phyloP scores from a whole-genome alignment of 92 coral and sea anemone species.

The Umimayanthus kanabou region DNA sequence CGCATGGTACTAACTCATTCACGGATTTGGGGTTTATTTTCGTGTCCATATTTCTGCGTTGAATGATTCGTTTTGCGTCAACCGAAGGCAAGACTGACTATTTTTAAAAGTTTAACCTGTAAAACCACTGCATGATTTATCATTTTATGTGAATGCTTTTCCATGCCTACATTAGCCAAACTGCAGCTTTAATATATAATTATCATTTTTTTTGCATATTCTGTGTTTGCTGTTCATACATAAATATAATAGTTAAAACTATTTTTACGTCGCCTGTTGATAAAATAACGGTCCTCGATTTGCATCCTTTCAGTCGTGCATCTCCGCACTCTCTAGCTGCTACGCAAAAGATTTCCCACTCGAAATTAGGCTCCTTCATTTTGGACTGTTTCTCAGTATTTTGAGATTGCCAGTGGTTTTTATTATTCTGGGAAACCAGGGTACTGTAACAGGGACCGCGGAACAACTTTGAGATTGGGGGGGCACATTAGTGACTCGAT shows the following conservation, averaged over 20 bases:
- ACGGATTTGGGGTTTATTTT: background rate
- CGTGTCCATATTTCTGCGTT: background rate
- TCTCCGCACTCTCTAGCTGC: no score
- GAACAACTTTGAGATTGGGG: no score
- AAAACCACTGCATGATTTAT: background rate
- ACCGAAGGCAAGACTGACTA: background rate
- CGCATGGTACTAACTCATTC: background rate
- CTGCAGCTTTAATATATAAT: background rate
- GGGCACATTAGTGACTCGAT: no score
- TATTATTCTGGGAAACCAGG: background rate
- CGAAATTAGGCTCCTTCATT: no score
- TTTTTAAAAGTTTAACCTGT: background rate
- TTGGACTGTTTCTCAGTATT: no score
- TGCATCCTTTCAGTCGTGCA: no score
- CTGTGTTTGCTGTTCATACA: no score
- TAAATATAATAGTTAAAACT: no score
- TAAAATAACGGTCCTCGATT: no score
- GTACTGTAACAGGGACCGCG: no score
- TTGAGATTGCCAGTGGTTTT: background rate
- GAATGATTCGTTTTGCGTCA: slow-evolving; percentile 34
- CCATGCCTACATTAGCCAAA: background rate
- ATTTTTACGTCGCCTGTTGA: no score
- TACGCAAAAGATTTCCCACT: no score
- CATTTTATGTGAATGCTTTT: background rate
- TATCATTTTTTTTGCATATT: background rate